Evolutionary conservation across 2,888 invertebrate species (phyloP).

Genomic region (Ennomos quercinarius): DNA sequence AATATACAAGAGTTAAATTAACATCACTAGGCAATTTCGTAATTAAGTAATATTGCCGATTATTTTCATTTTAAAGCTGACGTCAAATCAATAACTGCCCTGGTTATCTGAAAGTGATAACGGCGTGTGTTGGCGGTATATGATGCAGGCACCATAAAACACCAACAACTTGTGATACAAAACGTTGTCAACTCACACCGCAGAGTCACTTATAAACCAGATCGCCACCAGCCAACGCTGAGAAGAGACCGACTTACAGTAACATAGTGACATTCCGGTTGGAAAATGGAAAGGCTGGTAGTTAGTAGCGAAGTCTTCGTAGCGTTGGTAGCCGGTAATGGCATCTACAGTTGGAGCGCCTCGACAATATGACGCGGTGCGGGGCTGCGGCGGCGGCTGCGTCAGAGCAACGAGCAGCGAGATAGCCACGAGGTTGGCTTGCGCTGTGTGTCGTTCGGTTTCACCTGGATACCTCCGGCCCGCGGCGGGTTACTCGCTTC

Average conservation of each 20-base stretch:
- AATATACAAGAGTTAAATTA: conserved; percentile 24
- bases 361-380: conserved; percentile 45
- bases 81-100: conserved; percentile 22
- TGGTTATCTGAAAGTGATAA: not conserved
- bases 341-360: conserved; percentile 32
- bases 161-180: conserved; percentile 10
- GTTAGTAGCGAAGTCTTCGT: too few relatives aligned
- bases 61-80: conserved; percentile 12
- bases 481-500: conserved; percentile 95
- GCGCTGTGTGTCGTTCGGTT: conserved; percentile 91
- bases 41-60: conserved; percentile 19
- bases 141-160: not conserved
- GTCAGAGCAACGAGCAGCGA: conserved; percentile 95
- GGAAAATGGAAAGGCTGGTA: not conserved
- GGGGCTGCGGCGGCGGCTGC: conserved; percentile 51
- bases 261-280: not conserved
- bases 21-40: conserved; percentile 10
- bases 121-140: not conserved
- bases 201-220: conserved; percentile 9
- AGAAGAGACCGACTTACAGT: conserved; percentile 9
- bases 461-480: conserved; percentile 91
- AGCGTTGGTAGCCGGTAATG: conserved; percentile 22
- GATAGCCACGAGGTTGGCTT: conserved; percentile 95
- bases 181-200: not conserved
- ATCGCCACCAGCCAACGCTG: conserved; percentile 12